Evolutionary conservation across 2,888 invertebrate genomes (phyloP), one percentile per base, ranked within the genome.

Genomic region (Muscina levida): DNA sequence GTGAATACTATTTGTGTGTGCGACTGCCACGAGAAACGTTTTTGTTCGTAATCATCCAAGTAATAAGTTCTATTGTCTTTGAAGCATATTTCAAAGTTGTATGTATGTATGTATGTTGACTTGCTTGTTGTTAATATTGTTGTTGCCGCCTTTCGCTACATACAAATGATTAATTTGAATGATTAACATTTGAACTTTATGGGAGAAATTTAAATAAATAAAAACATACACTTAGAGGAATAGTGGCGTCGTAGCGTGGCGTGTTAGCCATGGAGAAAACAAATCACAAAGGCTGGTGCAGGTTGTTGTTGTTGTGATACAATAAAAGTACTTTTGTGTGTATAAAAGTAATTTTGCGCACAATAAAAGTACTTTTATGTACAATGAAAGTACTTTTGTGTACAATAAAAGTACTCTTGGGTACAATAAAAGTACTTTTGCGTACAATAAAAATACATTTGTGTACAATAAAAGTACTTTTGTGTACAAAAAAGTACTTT

Each of bases 1-100:
- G 17, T 67, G 26, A 56, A 46, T 59, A 19, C 2, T n/a, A n/a
- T 11, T 37, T 59, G 4, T 31, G 46, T 66, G n/a, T 66, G 73
- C 19, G n/a, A 17, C 10, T 19, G 53, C 13, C 24, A 24, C 22
- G 11, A 2, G 53, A 53, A 53, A 10, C 11, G 53, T 13, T 10
- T 67, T 42, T 10, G 15, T 44, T 57, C 31, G 46, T 56, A 76
- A 51, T 44, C 31, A 31, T 48, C 22, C 15, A 46, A 13, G 56
- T 48, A 42, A 48, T 1, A 26, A 26, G 15, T 48, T 72, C 46
- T 59, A 59, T 59, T 48, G 59, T 44, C 22, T 48, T 62, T 62
- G n/a, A 13, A 8, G 46, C 8, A 51, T 51, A 19, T 22, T 22
- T 51, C 11, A 51, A 22, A 22, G 53, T 53, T 8, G 13, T 22